A percentile compares a stretch with the other conserved stretches of the same genome.
Conservation (phyloP, 2,888 invertebrate species). For the Microctonus brassicae region DNA sequence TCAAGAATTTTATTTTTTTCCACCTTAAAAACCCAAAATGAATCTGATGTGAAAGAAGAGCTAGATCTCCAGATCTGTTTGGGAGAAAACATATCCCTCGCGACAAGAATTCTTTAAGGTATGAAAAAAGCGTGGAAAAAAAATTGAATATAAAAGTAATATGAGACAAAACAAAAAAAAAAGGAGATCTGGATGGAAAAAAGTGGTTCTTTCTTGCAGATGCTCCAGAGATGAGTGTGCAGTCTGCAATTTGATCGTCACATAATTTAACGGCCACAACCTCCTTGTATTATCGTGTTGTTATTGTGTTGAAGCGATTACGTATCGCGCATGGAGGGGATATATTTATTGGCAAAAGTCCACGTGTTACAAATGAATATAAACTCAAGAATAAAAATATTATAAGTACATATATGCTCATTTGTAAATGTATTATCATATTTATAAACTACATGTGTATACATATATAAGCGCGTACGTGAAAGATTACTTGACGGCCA, state of each 20-base stretch:
- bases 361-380: slow-evolving; percentile 36
- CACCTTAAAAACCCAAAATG: not conserved
- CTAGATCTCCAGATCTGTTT: not conserved
- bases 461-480: not conserved
- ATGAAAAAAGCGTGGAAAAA: not conserved
- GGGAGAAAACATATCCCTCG: not conserved
- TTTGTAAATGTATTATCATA: too few relatives aligned
- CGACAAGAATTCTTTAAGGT: not conserved
- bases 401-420: too few relatives aligned
- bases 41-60: not conserved
- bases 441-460: too few relatives aligned
- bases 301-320: slow-evolving; percentile 49
- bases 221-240: slow-evolving; percentile 15
- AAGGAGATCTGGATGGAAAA: not conserved
- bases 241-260: slow-evolving; percentile 48
- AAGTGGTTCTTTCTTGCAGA: slow-evolving; percentile 3
- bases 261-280: slow-evolving; percentile 41
- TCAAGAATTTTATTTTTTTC: slow-evolving; percentile 11
- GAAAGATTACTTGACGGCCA: slow-evolving; percentile 32
- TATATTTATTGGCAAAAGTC: slow-evolving; percentile 50
- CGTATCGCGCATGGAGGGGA: slow-evolving; percentile 14
- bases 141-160: not conserved
- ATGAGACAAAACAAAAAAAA: slow-evolving; percentile 1
- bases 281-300: slow-evolving; percentile 43
- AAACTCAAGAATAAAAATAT: slow-evolving; percentile 22